Base-by-base conservation (phyloP, 2,113 vertebrate species). In the Peucedramus taeniatus region DNA sequence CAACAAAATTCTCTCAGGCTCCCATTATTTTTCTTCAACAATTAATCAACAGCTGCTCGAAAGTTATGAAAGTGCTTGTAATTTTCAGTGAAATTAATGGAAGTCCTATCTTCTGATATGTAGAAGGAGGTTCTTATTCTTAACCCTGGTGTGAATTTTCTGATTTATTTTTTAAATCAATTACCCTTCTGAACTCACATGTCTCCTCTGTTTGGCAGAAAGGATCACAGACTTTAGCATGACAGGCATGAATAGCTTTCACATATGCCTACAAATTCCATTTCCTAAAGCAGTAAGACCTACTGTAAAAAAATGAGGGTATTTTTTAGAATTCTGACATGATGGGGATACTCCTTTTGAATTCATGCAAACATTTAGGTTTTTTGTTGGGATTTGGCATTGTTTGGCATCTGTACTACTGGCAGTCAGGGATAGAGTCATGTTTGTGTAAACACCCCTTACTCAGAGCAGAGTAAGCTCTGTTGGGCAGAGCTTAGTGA, bases 21-120 rank as follows among this genome's bases (percentile, higher is more conserved):
- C 89, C 97, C 91, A 94, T 98, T 97, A 97, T 94, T 94, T 94
- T 90, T 97, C 89, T 93, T 93, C 68, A 94, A 94, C 93, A 95
- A 97, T 98, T 98, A 95, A 98, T 97, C 97, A 97, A 70, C 95
- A 97, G 87, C 96, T 97, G 96, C 83, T 97, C 97, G 97, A 98
- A 98, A 93, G 90, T 95, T 97, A 97, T 95, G 97, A 96, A 83
- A 54, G 90, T 87, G 83, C 78, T 97, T 96, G 87, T 91, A 96
- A 97, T 97, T 97, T 96, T 92, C 94, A 87, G 64, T 85, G 76
- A 97, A 98, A 97, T 94, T 97, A 96, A 97, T 98, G 97, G 63
- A 98, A 94, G 80, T 94, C 63, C 91, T 96, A 92, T 97, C 94
- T 97, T 94, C 89, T 95, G 93, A 96, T 94, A 93, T 87, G 95